Base-by-base conservation (phyloP, 2,888 invertebrate species). In the Rhimphoctona megacephalus region DNA sequence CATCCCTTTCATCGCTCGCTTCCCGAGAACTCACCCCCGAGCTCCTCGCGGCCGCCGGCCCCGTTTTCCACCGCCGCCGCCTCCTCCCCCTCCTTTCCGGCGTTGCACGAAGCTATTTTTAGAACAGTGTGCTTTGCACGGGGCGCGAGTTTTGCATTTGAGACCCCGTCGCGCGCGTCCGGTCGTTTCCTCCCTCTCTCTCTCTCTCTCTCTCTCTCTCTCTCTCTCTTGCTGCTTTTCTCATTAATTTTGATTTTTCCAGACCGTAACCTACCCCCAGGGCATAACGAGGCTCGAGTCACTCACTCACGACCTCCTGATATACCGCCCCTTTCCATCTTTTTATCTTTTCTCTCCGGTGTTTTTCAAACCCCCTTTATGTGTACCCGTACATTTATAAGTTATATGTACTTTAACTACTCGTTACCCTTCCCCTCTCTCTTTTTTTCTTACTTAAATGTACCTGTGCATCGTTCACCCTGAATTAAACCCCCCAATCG, bases 211-310 rank as follows among this genome's bases (percentile, higher is more conserved):
- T 64, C 76, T 52, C 61, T 69, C 46, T 7, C 36, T 54, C 86
- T 46, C 46, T 39, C 69, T 81, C 78, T 25, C 33, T 52, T 52
- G 39, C 70, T 86, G 79, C 79, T 81, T 85, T 88, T 87, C 88
- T 88, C 87, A 89, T 89, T 90, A 88, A 88, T 89, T 89, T 89
- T 84, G 87, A 89, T 88, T 88, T 88, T 87, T 86, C 82, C 83
- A 87, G 86, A 83, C 81, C 81, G 86, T 87, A 86, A 86, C 86
- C 87, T 85, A 79, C 80, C 86, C 85, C 79, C 79, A 80, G 64
- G 85, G 52, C 81, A 83, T 85, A 82, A 87, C 80, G 83, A 85
- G 79, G 76, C 87, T 86, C 61, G 73, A 46, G 67, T 85, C 83
- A 76, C 81, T 86, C 84, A 81, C 85, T 83, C 80, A 80, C 77